Conservation (phyloP, 2,113 vertebrate genomes). For the Alligator sinensis region DNA sequence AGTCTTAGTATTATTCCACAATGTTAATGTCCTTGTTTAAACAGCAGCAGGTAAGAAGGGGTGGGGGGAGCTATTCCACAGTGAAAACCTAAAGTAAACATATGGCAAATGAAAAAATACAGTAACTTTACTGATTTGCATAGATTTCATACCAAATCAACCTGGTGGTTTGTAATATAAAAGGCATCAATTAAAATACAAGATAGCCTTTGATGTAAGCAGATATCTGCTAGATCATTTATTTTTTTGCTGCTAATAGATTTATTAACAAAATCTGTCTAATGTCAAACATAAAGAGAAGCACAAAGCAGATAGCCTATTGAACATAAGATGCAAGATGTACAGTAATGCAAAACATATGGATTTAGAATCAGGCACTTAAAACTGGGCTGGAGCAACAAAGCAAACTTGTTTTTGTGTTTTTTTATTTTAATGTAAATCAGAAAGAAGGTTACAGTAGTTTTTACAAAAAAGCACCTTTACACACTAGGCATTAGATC, state of each 20-base stretch:
- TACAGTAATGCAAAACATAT: slow-evolving; percentile 84
- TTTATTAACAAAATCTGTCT: slow-evolving; percentile 83
- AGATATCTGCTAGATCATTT: slow-evolving; percentile 75
- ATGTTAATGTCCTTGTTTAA: slow-evolving; percentile 1
- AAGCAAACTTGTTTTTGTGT: slow-evolving; percentile 24
- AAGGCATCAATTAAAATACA: not conserved
- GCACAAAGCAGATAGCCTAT: slow-evolving; percentile 73
- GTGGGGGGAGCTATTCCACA: not conserved
- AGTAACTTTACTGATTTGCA: not conserved
- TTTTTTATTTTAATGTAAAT: not conserved
- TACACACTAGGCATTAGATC: not conserved
- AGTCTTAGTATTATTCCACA: not conserved
- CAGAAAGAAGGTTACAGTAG: not conserved
- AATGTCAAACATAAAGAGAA: slow-evolving; percentile 81
- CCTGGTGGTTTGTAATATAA: slow-evolving; percentile 28
- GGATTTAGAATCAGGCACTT: slow-evolving; percentile 54
- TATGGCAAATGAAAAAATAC: not conserved
- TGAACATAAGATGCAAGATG: slow-evolving; percentile 70
- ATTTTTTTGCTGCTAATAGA: slow-evolving; percentile 64
- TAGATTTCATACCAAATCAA: slow-evolving; percentile 3
- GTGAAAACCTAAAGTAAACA: not conserved
- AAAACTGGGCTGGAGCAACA: slow-evolving; percentile 49
- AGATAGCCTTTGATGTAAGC: slow-evolving; percentile 38
- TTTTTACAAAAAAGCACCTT: not conserved
- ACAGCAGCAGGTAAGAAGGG: not conserved